Percentiles rank a stretch among this genome's conserved stretches.
Evolutionary conservation across 2,113 vertebrate genomes (phyloP).

Genomic region (Catharus minimus): DNA sequence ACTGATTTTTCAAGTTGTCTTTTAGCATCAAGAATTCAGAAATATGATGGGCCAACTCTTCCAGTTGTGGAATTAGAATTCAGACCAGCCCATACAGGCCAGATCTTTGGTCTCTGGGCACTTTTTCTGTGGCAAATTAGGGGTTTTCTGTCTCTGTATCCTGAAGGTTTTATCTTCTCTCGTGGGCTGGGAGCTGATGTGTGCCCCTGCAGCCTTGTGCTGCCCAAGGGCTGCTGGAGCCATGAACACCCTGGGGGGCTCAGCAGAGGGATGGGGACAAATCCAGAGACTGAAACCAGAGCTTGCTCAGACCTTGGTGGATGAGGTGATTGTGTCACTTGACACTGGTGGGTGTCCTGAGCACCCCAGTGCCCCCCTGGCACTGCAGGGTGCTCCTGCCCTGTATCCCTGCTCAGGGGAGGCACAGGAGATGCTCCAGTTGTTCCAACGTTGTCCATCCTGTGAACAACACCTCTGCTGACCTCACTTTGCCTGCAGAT

Average conservation of each 20-base stretch:
- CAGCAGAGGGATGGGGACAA: background rate
- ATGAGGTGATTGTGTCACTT: background rate
- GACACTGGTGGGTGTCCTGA: background rate
- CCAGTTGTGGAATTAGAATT: background rate
- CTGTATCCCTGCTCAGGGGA: background rate
- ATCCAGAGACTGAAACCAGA: background rate
- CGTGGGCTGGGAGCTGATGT: background rate
- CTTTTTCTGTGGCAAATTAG: background rate
- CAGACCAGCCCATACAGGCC: background rate
- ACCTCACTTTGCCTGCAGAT: background rate
- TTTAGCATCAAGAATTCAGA: background rate
- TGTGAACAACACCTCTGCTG: background rate
- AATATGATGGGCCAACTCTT: background rate
- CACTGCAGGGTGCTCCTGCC: background rate
- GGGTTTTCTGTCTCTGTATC: background rate
- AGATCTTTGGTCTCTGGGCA: background rate
- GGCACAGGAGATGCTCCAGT: background rate
- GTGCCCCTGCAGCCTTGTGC: background rate
- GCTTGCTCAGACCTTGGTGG: fast-evolving
- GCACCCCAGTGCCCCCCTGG: fast-evolving
- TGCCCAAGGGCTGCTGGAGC: background rate
- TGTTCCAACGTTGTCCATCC: background rate
- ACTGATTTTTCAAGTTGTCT: background rate
- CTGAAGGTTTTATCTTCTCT: background rate
- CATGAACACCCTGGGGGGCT: background rate